phyloP scores from a whole-genome alignment of 2,888 invertebrate genomes.

The Xestia rhomboidea region DNA sequence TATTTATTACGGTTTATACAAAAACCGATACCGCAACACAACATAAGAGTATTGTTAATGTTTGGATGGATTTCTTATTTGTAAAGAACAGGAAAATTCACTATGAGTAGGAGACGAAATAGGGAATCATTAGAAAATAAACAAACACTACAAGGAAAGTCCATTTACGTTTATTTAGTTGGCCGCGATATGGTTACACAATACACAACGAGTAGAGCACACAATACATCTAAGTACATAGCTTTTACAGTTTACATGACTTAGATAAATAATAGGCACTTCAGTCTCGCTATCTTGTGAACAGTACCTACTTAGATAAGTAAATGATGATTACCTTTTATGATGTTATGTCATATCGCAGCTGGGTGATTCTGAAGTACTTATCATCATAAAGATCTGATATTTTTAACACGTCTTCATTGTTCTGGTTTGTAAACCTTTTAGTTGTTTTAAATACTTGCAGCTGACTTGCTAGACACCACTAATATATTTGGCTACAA shows the following conservation, averaged over 20 bases:
- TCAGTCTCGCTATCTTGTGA: slow-evolving; percentile 20
- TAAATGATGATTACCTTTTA: slow-evolving; percentile 29
- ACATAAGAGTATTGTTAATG: background rate
- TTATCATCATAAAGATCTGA: slow-evolving; percentile 9
- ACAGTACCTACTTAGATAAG: slow-evolving; percentile 4
- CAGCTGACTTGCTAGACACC: background rate
- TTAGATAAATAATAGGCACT: slow-evolving; percentile 39
- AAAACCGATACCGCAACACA: slow-evolving; percentile 20
- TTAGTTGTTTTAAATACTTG: background rate
- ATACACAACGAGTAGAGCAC: slow-evolving; percentile 20
- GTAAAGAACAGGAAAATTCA: slow-evolving; percentile 32
- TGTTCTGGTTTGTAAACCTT: background rate
- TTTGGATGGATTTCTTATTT: slow-evolving; percentile 17
- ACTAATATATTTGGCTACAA: background rate
- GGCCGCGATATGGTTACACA: slow-evolving; percentile 44
- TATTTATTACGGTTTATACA: background rate
- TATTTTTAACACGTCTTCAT: background rate
- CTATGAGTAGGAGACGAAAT: slow-evolving; percentile 4
- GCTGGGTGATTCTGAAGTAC: background rate
- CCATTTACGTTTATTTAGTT: slow-evolving; percentile 46
- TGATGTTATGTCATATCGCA: slow-evolving; percentile 4
- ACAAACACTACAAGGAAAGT: slow-evolving; percentile 42
- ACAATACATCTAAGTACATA: slow-evolving; percentile 10
- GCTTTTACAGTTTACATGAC: slow-evolving; percentile 29
- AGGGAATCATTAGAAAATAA: slow-evolving; percentile 41